These are phyloP conservation scores for Dyspetes luteomarginatus DNA, from an alignment of 2,888 invertebrate genomes.

Conservation along the genomic window DNA sequence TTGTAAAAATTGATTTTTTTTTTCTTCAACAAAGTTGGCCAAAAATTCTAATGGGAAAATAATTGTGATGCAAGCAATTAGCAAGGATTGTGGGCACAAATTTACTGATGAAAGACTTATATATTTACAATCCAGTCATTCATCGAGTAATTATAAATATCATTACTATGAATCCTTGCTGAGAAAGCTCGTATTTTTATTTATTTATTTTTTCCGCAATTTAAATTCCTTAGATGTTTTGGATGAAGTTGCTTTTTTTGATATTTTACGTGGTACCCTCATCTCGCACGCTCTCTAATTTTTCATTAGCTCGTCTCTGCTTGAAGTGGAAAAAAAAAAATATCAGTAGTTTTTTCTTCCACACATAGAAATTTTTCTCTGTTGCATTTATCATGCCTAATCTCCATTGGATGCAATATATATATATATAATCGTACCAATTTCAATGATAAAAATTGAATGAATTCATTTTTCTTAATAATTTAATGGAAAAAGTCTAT, in stretches of 20 bases:
- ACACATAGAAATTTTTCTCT: constrained; percentile 28
- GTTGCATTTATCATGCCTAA: constrained; percentile 63
- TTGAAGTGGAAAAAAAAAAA: background rate
- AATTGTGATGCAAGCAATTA: background rate
- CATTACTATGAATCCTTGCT: background rate
- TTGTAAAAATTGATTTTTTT: constrained; percentile 23
- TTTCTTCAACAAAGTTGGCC: background rate
- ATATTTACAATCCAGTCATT: too few relatives aligned
- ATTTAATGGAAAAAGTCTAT: too few relatives aligned
- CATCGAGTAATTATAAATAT: background rate
- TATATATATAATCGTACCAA: too few relatives aligned
- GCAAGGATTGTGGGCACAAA: constrained; percentile 34
- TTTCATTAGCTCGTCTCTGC: constrained; percentile 29
- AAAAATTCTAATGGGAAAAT: background rate
- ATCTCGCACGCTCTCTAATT: constrained; percentile 36
- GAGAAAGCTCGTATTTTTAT: background rate
- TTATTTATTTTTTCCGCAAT: background rate
- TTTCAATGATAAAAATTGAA: too few relatives aligned
- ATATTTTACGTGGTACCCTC: background rate
- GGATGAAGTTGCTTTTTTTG: constrained; percentile 18
- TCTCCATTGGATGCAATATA: constrained; percentile 65
- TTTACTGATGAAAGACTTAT: background rate
- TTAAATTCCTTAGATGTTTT: constrained; percentile 30
- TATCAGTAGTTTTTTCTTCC: background rate
- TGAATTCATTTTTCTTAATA: too few relatives aligned